Percentiles rank a stretch among this genome's conserved stretches.
Conservation (phyloP, 2,888 invertebrate genomes). For the Eledone cirrhosa region DNA sequence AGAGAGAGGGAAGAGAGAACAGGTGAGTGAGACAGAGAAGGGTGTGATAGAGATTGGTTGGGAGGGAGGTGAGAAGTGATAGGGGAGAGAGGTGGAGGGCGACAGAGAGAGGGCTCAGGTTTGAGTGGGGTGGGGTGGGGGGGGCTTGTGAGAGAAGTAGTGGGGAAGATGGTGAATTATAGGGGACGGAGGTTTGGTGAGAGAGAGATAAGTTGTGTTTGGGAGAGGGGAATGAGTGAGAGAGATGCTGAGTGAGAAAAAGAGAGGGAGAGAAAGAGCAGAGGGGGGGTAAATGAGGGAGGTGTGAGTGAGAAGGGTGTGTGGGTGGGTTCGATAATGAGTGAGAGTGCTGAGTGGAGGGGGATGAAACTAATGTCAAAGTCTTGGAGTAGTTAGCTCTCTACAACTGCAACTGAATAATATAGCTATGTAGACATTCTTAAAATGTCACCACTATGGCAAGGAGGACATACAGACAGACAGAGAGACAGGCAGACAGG, state of each 20-base stretch:
- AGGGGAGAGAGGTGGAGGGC: not conserved
- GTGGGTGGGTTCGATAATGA: too few relatives aligned
- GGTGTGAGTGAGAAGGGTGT: too few relatives aligned
- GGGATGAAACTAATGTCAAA: not conserved
- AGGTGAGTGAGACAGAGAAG: not conserved
- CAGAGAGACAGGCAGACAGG: too few relatives aligned
- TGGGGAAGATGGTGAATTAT: not conserved
- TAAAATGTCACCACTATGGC: too few relatives aligned
- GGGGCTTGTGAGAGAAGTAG: not conserved
- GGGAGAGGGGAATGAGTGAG: not conserved
- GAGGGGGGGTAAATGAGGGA: not conserved
- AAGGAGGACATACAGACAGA: too few relatives aligned
- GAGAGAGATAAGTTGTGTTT: not conserved
- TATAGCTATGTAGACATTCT: too few relatives aligned
- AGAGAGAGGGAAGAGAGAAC: too few relatives aligned
- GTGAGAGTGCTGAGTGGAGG: too few relatives aligned
- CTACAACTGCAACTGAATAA: too few relatives aligned
- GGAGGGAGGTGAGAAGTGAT: too few relatives aligned
- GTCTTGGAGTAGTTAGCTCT: too few relatives aligned
- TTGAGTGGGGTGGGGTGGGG: not conserved
- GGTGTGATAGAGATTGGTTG: too few relatives aligned
- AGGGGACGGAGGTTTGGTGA: not conserved
- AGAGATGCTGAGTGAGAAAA: not conserved
- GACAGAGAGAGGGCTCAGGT: not conserved
- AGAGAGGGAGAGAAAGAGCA: not conserved